Evolutionary conservation across 2,888 invertebrate species (phyloP), one percentile per base, ranked within the genome.

Genomic region (Machimus rusticus): DNA sequence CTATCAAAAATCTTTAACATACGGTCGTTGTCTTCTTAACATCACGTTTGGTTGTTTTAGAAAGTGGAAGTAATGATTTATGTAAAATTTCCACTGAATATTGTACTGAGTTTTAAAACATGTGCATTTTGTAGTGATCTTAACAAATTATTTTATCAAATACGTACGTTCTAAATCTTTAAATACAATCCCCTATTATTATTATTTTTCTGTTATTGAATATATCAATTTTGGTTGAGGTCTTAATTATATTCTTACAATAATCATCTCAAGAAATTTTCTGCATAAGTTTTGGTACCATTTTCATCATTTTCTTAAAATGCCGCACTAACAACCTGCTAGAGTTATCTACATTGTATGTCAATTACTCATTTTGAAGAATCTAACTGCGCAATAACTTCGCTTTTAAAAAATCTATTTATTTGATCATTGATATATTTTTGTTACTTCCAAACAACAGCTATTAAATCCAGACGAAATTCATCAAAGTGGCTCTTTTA

Each of bases 401-500:
- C 14, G 16, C 19, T 37, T 34, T 43, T 51, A 51, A 46, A 74
- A 28, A 12, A 55, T 82, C 19, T 46, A 79, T 46, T 12, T 51
- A 23, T 55, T 31, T 46, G 28, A 16, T 81, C n/a, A 31, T 16
- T 81, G 57, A 81, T 81, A 28, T 81, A 31, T 12, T 46, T 23
- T 23, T 5, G 19, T 51, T 79, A 14, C 23, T 55, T 8, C 12
- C 37, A 39, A 37, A 85, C 31, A 85, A 31, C 46, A 39, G 43
- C 46, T 46, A 79, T 39, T 74, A 74, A 74, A 85, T 46, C 39
- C 91, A 90, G 95, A 96, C 91, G 97, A 97, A 92, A 98, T 98
- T 92, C 97, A 97, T 91, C 98, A 98, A 93, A 98, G 97, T 93
- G 96, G 96, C 93, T 97, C 97, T 89, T 98, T 98, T 94, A 97